Evolutionary conservation across 2,797 vertebrate genomes (phyloP).

Genomic region (Lagocephalus sceleratus): DNA sequence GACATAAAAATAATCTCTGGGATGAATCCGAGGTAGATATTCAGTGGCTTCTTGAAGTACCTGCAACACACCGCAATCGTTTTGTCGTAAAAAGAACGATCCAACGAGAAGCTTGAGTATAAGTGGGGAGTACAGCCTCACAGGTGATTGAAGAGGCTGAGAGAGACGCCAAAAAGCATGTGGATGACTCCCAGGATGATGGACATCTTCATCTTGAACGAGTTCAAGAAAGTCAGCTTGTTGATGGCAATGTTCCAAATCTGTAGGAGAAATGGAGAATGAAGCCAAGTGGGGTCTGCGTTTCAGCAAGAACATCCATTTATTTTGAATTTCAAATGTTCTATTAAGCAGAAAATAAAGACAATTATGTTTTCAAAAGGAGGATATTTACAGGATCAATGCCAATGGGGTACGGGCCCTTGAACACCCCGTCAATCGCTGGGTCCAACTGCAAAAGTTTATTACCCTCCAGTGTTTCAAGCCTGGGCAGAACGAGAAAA

Average conservation of each 20-base stretch:
- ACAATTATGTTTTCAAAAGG: background rate
- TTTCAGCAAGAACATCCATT: background rate
- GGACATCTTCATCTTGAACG: slow-evolving; percentile 99
- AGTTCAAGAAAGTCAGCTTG: slow-evolving; percentile 96
- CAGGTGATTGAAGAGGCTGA: slow-evolving; percentile 82
- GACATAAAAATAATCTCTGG: slow-evolving; percentile 95
- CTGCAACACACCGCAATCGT: slow-evolving; percentile 61
- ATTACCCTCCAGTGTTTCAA: slow-evolving; percentile 69
- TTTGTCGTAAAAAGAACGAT: background rate
- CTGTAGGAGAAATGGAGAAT: slow-evolving; percentile 59
- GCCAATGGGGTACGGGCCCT: slow-evolving; percentile 92
- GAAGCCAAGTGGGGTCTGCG: background rate
- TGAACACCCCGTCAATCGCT: slow-evolving; percentile 83
- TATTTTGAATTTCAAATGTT: background rate
- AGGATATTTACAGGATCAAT: slow-evolving; percentile 88
- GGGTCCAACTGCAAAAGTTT: slow-evolving; percentile 87
- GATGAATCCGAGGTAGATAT: slow-evolving; percentile 94
- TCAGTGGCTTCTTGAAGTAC: slow-evolving; percentile 93
- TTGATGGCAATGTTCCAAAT: slow-evolving; percentile 96
- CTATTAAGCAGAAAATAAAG: background rate
- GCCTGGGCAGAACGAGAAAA: slow-evolving; percentile 59
- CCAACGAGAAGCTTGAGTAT: background rate
- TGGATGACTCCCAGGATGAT: slow-evolving; percentile 92
- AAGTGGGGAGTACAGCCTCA: slow-evolving; percentile 34
- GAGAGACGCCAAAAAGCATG: slow-evolving; percentile 90